Evolutionary conservation across 2,113 vertebrate species (phyloP).

Genomic region (Girardinichthys multiradiatus): DNA sequence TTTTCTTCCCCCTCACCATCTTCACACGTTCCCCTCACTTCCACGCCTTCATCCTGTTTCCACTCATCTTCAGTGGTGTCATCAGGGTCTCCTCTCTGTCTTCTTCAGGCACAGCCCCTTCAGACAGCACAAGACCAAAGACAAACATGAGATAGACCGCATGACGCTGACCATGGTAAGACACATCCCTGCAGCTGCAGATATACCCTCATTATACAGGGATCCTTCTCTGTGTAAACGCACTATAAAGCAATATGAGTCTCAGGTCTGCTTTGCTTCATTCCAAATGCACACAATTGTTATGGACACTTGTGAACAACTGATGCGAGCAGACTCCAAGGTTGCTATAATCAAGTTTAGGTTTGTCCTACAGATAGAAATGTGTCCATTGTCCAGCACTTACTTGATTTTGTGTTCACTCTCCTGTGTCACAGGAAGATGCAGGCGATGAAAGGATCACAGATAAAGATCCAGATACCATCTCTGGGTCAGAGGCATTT

Average conservation of each 20-base stretch:
- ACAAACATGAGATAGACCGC: constrained; percentile 98
- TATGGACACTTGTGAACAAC: constrained; percentile 10
- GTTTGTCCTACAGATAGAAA: background rate
- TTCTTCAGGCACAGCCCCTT: constrained; percentile 94
- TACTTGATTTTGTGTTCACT: background rate
- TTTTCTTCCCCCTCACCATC: background rate
- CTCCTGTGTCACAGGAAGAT: too few relatives aligned
- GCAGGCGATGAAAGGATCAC: background rate
- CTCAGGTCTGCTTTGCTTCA: constrained; percentile 31
- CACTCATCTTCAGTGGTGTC: background rate
- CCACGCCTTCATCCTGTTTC: background rate
- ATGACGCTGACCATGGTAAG: constrained; percentile 99
- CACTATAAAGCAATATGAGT: constrained; percentile 6
- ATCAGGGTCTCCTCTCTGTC: background rate
- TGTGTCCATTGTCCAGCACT: constrained; percentile 9
- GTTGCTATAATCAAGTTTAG: background rate
- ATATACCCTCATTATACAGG: background rate
- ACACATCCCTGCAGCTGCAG: background rate
- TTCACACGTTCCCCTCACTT: background rate
- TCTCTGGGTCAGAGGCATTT: background rate
- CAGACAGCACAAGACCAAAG: constrained; percentile 99
- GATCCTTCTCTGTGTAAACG: constrained; percentile 27
- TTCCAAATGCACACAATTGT: constrained; percentile 32
- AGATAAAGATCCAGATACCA: too few relatives aligned
- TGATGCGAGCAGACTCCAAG: background rate